phyloP scores from a whole-genome alignment of 2,113 vertebrate species.

The Tychaedon coryphoeus region DNA sequence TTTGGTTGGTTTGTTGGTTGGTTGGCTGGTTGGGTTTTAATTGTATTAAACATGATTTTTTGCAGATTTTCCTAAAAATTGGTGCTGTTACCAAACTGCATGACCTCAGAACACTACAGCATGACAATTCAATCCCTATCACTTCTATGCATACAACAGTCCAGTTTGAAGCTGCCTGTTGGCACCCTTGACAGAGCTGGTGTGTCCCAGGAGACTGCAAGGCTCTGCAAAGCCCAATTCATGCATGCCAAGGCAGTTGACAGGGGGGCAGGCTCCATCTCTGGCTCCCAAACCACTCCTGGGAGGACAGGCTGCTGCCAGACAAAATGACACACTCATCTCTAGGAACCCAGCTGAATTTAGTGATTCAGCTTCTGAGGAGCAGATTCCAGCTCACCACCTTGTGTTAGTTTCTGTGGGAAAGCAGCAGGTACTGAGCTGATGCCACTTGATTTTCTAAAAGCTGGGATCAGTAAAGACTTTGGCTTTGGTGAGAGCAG shows the following conservation, averaged over 20 bases:
- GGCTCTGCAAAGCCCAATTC: neutral
- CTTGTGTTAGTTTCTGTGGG: neutral
- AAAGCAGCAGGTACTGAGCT: neutral
- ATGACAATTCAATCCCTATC: fast-evolving
- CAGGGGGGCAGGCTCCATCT: neutral
- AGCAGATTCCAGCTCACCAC: neutral
- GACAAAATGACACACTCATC: fast-evolving
- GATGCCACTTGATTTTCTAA: neutral
- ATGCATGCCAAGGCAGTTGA: fast-evolving
- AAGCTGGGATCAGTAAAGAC: neutral
- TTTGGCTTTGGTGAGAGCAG: neutral
- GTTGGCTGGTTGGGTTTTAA: neutral
- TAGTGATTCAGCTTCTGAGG: neutral
- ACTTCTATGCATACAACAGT: neutral
- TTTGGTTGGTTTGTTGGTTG: neutral
- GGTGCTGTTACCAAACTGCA: neutral
- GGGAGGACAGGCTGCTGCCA: neutral
- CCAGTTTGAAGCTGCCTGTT: neutral
- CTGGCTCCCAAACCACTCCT: neutral
- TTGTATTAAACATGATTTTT: neutral
- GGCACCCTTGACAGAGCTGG: neutral
- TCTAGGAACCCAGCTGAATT: neutral
- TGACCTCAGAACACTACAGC: neutral
- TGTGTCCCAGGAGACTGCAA: neutral
- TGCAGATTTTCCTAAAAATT: neutral